Evolutionary conservation across 2,797 vertebrate species (phyloP).

Genomic region (Cirrhinus molitorella): DNA sequence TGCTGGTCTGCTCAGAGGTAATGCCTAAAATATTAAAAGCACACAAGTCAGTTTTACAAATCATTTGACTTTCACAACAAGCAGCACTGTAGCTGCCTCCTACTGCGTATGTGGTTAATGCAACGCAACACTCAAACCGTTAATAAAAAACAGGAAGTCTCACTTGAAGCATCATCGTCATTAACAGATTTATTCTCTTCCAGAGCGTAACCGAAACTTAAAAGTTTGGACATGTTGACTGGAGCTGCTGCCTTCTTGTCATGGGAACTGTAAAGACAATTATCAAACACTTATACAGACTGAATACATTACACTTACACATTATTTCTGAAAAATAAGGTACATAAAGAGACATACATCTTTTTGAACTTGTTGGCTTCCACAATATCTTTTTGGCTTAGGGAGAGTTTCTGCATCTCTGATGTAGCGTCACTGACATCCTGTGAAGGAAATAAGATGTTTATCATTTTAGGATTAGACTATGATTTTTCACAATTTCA

Average conservation of each 20-base stretch:
- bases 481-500: background rate
- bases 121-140: background rate
- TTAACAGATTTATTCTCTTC: conserved; percentile 74
- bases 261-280: conserved; percentile 68
- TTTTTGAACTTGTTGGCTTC: conserved; percentile 78
- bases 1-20: conserved; percentile 80
- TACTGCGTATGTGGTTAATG: background rate
- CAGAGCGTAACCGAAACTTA: conserved; percentile 83
- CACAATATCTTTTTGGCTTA: conserved; percentile 58
- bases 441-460: conserved; percentile 17
- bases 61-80: background rate
- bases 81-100: background rate
- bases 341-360: conserved; percentile 68
- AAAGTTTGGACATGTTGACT: conserved; percentile 83
- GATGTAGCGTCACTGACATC: conserved; percentile 57
- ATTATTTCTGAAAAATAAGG: too few species aligned
- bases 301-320: too few species aligned
- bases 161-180: conserved; percentile 81
- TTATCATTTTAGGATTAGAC: background rate
- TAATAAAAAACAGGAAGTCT: conserved; percentile 8
- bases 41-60: background rate
- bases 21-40: conserved; percentile 69
- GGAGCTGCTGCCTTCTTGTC: conserved; percentile 75
- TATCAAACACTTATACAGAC: background rate
- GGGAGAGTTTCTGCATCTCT: conserved; percentile 70